Conservation (phyloP, 2,888 invertebrate genomes). For the Noctua pronuba region DNA sequence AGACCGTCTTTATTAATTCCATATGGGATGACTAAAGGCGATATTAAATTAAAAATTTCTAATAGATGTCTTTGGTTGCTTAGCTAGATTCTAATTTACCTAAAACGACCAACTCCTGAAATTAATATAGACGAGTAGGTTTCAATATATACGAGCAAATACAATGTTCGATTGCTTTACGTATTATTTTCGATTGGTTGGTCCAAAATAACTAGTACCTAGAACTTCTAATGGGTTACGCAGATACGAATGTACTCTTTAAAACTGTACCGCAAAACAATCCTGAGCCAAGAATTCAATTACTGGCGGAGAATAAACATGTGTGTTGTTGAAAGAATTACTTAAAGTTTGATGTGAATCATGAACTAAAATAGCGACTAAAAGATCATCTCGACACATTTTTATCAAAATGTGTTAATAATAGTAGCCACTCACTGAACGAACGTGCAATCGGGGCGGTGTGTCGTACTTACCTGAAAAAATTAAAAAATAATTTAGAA, state of each 20-base stretch:
- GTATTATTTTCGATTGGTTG: neutral
- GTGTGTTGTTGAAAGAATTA: slow-evolving; percentile 29
- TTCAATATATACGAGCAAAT: neutral
- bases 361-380: neutral
- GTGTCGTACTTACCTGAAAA: slow-evolving; percentile 59
- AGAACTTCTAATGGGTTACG: neutral
- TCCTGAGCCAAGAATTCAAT: slow-evolving; percentile 2
- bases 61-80: neutral
- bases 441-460: neutral
- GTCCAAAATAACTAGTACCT: neutral
- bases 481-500: slow-evolving; percentile 2
- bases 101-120: neutral
- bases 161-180: neutral
- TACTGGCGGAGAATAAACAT: slow-evolving; percentile 14
- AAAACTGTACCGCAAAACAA: neutral
- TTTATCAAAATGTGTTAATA: neutral
- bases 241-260: neutral
- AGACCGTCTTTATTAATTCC: neutral
- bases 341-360: slow-evolving; percentile 3
- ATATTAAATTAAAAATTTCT: neutral
- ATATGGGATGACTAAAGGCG: neutral
- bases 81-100: slow-evolving; percentile 15
- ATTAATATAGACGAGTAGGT: slow-evolving; percentile 7
- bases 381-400: neutral
- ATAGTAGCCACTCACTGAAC: slow-evolving; percentile 31